Evolutionary conservation across 2,113 vertebrate genomes (phyloP).

Genomic region (Apodemus sylvaticus): DNA sequence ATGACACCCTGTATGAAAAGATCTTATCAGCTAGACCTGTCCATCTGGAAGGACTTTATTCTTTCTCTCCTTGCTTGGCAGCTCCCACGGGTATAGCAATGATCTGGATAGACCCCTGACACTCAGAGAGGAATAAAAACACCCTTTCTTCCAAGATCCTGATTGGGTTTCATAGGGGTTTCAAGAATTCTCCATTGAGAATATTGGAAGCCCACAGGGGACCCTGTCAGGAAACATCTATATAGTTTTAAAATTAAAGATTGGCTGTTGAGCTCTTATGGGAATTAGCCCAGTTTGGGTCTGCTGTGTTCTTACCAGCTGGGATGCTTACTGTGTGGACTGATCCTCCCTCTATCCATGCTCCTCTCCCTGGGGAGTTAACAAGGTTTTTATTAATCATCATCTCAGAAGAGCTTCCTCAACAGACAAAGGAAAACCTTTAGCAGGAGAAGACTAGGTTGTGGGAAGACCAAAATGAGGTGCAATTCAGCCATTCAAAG

Average conservation of each 20-base stretch:
- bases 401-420: background rate
- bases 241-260: background rate
- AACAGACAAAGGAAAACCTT: background rate
- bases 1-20: background rate
- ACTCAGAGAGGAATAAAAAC: background rate
- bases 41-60: fast-evolving
- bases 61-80: background rate
- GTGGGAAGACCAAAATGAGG: background rate
- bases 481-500: background rate
- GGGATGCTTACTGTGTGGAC: background rate
- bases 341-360: background rate
- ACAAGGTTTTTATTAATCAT: background rate
- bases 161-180: background rate
- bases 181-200: background rate
- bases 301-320: background rate
- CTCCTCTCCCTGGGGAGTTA: background rate
- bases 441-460: background rate
- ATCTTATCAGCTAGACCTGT: no score
- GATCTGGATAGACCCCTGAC: background rate
- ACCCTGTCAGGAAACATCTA: background rate
- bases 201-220: background rate
- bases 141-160: background rate
- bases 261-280: fast-evolving
- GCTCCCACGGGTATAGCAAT: background rate
- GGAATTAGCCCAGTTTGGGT: background rate